Conservation (phyloP, 1,140 invertebrate species). For the Drosophila bipectinata region DNA sequence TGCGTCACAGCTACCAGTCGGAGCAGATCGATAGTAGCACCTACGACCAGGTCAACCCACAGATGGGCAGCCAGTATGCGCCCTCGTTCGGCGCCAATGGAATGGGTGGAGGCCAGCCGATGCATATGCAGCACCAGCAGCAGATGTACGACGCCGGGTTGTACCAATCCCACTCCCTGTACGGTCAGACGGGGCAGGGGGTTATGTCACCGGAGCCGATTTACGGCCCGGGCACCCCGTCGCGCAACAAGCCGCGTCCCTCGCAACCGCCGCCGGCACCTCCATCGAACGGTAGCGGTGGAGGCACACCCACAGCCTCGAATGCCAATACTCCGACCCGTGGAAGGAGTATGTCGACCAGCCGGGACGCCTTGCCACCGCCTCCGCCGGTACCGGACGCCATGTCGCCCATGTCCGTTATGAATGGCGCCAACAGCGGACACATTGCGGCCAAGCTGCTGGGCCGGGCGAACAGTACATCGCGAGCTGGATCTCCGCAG, state of each 20-base stretch:
- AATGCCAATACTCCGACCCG: constrained; percentile 88
- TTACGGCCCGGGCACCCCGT: constrained; percentile 85
- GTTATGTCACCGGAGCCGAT: constrained; percentile 85
- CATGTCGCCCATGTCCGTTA: constrained; percentile 76
- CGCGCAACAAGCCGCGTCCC: constrained; percentile 88
- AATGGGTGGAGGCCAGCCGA: constrained; percentile 60
- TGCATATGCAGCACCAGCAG: constrained; percentile 69
- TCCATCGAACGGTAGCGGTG: constrained; percentile 88
- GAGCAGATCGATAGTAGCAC: constrained; percentile 86
- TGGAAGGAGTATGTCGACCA: constrained; percentile 87
- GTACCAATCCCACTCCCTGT: constrained; percentile 83
- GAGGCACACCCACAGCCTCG: constrained; percentile 89
- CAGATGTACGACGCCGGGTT: constrained; percentile 76
- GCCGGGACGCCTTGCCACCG: constrained; percentile 91
- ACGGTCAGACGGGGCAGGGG: constrained; percentile 82
- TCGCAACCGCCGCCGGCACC: constrained; percentile 94
- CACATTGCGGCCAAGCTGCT: constrained; percentile 84
- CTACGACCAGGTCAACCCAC: constrained; percentile 77
- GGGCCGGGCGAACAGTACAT: constrained; percentile 83
- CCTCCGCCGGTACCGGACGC: constrained; percentile 92
- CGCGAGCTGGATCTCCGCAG: constrained; percentile 82
- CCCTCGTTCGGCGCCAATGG: constrained; percentile 75
- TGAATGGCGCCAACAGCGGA: constrained; percentile 67
- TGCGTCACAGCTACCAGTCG: constrained; percentile 87
- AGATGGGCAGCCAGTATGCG: constrained; percentile 64